Conservation (phyloP, 1,140 invertebrate species). For the Oscheius sp. region DNA sequence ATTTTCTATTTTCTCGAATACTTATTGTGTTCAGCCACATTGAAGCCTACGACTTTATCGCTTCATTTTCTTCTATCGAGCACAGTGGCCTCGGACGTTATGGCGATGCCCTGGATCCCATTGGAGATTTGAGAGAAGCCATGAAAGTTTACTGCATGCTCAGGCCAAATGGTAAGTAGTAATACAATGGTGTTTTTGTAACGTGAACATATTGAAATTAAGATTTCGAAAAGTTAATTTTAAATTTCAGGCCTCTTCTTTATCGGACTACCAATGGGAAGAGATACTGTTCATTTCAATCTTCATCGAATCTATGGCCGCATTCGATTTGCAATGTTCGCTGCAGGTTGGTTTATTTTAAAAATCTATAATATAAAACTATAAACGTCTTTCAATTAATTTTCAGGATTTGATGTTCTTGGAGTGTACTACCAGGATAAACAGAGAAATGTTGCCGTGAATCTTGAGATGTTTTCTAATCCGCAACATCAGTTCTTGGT, state of each 20-base stretch:
- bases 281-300: slow-evolving; percentile 6
- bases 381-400: too few species aligned
- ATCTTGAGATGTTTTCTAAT: too few species aligned
- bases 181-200: neutral
- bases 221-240: too few species aligned
- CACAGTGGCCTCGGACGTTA: slow-evolving; percentile 15
- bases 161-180: slow-evolving; percentile 18
- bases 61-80: slow-evolving; percentile 17
- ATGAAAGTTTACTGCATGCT: slow-evolving; percentile 23
- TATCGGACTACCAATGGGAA: slow-evolving; percentile 10
- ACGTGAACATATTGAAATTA: neutral
- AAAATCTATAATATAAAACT: neutral
- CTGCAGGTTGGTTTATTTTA: neutral
- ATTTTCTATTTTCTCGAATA: neutral
- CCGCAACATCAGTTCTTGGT: too few species aligned
- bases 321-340: slow-evolving; percentile 7
- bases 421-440: neutral
- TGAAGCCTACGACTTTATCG: slow-evolving; percentile 14
- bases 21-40: neutral
- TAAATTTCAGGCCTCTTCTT: neutral
- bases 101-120: slow-evolving; percentile 18
- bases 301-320: slow-evolving; percentile 5
- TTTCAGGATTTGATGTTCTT: neutral
- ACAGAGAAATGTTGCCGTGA: too few species aligned
- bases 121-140: slow-evolving; percentile 21